A percentile compares a stretch with the other conserved stretches of the same genome.
Conservation (phyloP, 2,888 invertebrate genomes). For the Trachelus tabidus region DNA sequence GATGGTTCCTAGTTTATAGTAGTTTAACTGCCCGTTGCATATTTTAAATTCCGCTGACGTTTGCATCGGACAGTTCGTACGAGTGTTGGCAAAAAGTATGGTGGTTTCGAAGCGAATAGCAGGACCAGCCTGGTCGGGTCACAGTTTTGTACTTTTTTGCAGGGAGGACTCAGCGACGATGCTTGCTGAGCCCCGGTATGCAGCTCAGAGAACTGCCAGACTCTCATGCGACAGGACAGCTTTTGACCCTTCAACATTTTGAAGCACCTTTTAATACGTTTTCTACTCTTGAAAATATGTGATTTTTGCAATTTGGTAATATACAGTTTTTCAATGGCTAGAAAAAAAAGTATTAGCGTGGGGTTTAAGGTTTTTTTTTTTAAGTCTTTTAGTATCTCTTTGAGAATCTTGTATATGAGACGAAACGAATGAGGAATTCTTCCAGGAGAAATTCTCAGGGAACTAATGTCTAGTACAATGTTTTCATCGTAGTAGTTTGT, state of each 20-base stretch:
- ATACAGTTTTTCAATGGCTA: background rate
- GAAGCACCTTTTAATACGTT: background rate
- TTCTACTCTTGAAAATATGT: background rate
- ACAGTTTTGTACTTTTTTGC: slow-evolving; percentile 52
- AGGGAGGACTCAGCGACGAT: slow-evolving; percentile 25
- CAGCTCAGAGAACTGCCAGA: slow-evolving; percentile 29
- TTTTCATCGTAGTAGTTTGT: background rate
- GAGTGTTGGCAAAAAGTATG: slow-evolving; percentile 57
- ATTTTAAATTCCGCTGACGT: slow-evolving; percentile 61
- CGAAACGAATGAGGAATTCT: background rate
- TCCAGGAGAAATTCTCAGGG: background rate
- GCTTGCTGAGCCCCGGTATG: slow-evolving; percentile 39
- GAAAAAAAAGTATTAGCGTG: background rate
- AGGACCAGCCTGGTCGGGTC: slow-evolving; percentile 49
- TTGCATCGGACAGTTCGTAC: slow-evolving; percentile 49
- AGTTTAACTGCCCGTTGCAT: slow-evolving; percentile 46
- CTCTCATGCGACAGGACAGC: slow-evolving; percentile 12
- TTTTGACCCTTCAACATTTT: slow-evolving; percentile 17
- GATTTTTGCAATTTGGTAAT: background rate
- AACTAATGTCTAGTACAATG: background rate
- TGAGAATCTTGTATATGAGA: background rate
- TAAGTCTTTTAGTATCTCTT: background rate
- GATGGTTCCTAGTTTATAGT: background rate
- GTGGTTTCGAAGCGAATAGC: slow-evolving; percentile 48
- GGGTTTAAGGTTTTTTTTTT: background rate